These are phyloP conservation scores for Microctonus aethiopoides DNA, from an alignment of 2,888 invertebrate species.

Conservation along the genomic window DNA sequence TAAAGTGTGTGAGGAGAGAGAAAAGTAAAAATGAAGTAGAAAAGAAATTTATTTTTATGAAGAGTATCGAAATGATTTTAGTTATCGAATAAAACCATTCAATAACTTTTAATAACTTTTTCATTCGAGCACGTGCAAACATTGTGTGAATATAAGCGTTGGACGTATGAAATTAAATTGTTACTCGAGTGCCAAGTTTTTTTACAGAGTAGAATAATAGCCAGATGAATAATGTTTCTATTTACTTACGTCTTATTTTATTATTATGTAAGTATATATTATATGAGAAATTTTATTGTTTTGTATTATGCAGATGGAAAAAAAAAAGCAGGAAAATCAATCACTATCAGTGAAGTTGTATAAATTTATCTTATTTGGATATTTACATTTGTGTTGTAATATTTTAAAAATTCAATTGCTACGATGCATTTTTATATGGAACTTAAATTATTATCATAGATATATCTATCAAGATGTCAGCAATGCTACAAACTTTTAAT, in stretches of 20 bases:
- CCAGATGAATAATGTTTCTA: conserved; percentile 13
- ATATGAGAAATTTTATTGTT: too few species aligned
- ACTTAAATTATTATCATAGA: not conserved
- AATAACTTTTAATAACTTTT: conserved; percentile 26
- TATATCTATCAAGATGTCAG: conserved; percentile 1
- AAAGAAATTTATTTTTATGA: conserved; percentile 8
- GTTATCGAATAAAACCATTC: conserved; percentile 18
- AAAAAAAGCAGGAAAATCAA: conserved; percentile 3
- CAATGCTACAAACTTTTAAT: conserved; percentile 1
- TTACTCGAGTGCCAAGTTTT: conserved; percentile 3
- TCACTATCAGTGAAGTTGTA: too few species aligned
- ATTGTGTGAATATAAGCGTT: not conserved
- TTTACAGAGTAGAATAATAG: not conserved
- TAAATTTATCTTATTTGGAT: not conserved
- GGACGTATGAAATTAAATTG: not conserved
- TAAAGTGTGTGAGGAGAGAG: not conserved
- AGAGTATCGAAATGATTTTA: conserved; percentile 17
- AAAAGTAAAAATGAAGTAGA: conserved; percentile 1
- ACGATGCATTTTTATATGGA: not conserved
- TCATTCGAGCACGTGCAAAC: not conserved
- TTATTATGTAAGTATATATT: too few species aligned
- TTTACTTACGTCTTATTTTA: conserved; percentile 6
- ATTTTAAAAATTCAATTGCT: conserved; percentile 10
- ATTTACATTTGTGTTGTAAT: not conserved
- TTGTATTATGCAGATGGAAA: not conserved